Conservation (phyloP, 2,888 invertebrate species). For the Spisula subtruncata region DNA sequence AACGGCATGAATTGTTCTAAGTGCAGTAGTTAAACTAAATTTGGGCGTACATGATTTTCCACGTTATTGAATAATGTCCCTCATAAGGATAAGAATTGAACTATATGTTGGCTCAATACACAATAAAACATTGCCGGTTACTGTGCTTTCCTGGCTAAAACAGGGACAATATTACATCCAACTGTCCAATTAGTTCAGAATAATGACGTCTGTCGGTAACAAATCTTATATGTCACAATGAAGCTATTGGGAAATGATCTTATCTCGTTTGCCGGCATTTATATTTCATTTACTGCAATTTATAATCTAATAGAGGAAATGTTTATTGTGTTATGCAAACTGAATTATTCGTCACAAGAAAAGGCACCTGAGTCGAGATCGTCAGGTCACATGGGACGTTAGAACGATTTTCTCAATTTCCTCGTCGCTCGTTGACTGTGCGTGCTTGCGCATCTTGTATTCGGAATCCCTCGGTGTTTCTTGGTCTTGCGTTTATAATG, state of each 20-base stretch:
- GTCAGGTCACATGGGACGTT: constrained; percentile 44
- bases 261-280: constrained; percentile 67
- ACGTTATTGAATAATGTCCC: constrained; percentile 13
- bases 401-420: constrained; percentile 54
- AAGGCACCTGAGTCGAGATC: constrained; percentile 71
- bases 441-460: constrained; percentile 69
- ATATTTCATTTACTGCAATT: constrained; percentile 77
- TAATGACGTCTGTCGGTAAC: constrained; percentile 42
- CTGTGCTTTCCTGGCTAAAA: constrained; percentile 5
- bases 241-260: constrained; percentile 61
- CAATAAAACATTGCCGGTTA: constrained; percentile 2
- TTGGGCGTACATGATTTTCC: constrained; percentile 9
- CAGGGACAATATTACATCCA: constrained; percentile 38
- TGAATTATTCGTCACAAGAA: constrained; percentile 63
- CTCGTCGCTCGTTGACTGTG: constrained; percentile 57
- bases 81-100: neutral
- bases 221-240: constrained; percentile 61
- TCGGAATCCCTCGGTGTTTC: constrained; percentile 50
- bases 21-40: neutral
- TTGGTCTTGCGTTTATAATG: constrained; percentile 68
- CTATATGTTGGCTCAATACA: constrained; percentile 2
- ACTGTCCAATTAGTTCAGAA: constrained; percentile 46
- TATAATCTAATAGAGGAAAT: constrained; percentile 79
- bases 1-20: neutral
- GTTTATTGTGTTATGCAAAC: constrained; percentile 83